These are phyloP conservation scores for Venustaconcha ellipsiformis DNA, from an alignment of 1,140 invertebrate genomes.

Conservation along the genomic window DNA sequence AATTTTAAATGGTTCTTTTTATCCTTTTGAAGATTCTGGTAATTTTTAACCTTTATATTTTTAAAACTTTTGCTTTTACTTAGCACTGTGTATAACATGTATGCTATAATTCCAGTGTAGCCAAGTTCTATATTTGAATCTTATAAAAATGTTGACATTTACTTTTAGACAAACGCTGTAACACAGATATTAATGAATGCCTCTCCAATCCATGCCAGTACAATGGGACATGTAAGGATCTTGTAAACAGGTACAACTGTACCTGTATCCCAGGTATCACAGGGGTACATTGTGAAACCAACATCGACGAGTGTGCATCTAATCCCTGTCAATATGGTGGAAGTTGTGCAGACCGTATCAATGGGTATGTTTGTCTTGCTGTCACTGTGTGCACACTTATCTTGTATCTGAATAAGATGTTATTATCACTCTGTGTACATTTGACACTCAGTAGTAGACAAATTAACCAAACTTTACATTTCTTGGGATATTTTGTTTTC, in stretches of 20 bases:
- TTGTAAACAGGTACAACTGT: slow-evolving; percentile 44
- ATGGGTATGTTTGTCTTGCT: slow-evolving; percentile 6
- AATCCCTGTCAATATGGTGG: slow-evolving; percentile 42
- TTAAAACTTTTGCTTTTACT: too few relatives aligned
- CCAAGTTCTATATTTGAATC: neutral
- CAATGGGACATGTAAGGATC: slow-evolving; percentile 49
- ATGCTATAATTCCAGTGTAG: neutral
- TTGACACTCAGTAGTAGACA: too few relatives aligned
- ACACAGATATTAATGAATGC: slow-evolving; percentile 55
- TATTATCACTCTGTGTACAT: neutral
- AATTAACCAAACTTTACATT: too few relatives aligned
- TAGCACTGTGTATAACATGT: too few relatives aligned
- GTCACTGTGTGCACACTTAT: neutral
- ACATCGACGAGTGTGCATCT: slow-evolving; percentile 40
- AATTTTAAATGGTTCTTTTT: too few relatives aligned
- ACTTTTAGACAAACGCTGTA: slow-evolving; percentile 42
- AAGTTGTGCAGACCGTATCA: slow-evolving; percentile 26
- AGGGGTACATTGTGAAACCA: slow-evolving; percentile 33
- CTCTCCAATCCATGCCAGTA: slow-evolving; percentile 42
- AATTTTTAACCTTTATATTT: too few relatives aligned
- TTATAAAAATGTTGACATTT: neutral
- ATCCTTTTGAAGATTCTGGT: too few relatives aligned
- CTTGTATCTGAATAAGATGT: slow-evolving; percentile 4
- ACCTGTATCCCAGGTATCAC: slow-evolving; percentile 46
- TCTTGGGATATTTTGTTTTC: too few relatives aligned